Percentiles rank a stretch among this genome's conserved stretches.
These are phyloP conservation scores for Chirona hameri DNA, from an alignment of 2,888 invertebrate genomes.

Conservation along the genomic window DNA sequence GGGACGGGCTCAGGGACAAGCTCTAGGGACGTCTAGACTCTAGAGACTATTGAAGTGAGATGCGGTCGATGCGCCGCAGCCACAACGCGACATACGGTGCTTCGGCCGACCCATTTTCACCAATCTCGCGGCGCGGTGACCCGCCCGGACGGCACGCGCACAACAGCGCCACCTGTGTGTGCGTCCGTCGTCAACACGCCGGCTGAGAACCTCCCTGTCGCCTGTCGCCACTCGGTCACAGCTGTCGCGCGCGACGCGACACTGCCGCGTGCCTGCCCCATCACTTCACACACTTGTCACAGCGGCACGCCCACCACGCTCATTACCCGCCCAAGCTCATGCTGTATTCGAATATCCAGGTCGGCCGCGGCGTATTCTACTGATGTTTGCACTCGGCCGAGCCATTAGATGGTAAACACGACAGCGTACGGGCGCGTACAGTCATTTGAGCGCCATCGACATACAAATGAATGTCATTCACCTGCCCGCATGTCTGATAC, in stretches of 20 bases:
- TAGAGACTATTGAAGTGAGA: no score
- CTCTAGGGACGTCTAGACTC: no score
- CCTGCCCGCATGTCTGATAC: background rate
- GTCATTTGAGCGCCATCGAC: background rate
- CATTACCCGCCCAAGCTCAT: background rate
- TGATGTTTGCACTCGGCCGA: background rate
- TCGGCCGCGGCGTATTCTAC: background rate
- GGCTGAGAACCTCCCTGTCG: background rate
- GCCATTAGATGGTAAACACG: background rate
- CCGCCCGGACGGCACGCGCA: no score
- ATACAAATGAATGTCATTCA: background rate
- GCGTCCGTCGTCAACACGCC: no score
- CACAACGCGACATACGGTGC: no score
- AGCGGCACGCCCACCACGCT: background rate
- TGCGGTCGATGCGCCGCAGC: no score
- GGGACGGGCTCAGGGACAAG: no score
- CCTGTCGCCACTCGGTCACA: background rate
- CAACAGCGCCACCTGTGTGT: no score
- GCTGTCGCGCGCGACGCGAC: background rate
- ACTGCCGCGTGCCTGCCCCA: background rate
- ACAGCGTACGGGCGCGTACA: background rate
- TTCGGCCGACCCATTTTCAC: no score
- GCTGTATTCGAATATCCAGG: background rate
- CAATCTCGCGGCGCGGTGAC: no score
- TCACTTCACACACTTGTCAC: background rate